Evolutionary conservation across 2,113 vertebrate genomes (phyloP).

Genomic region (Sphaerodactylus townsendi): DNA sequence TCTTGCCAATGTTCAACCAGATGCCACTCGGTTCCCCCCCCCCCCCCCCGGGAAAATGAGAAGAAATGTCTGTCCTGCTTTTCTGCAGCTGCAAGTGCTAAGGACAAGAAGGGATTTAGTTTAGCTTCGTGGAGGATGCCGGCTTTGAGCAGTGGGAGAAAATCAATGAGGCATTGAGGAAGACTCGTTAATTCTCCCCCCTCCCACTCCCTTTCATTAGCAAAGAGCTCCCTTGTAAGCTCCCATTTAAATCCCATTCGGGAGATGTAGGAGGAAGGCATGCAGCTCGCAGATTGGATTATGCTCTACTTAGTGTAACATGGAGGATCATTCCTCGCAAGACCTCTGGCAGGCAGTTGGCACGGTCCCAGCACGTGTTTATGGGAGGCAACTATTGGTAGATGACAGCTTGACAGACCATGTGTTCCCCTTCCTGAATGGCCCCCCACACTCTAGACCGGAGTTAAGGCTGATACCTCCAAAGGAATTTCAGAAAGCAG

Average conservation of each 20-base stretch:
- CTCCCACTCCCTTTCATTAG: neutral
- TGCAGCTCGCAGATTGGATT: conserved; percentile 3
- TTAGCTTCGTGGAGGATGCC: neutral
- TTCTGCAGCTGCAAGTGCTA: neutral
- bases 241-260: conserved; percentile 24
- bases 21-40: neutral
- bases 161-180: neutral
- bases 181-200: neutral
- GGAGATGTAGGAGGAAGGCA: neutral
- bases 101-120: neutral
- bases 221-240: conserved; percentile 7
- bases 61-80: neutral
- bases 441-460: neutral
- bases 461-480: neutral
- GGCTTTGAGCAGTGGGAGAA: neutral
- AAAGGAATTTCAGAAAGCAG: too few relatives aligned
- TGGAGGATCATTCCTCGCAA: neutral
- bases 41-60: neutral
- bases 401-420: neutral
- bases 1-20: neutral
- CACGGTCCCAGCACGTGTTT: neutral
- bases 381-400: neutral
- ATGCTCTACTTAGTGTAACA: neutral
- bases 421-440: neutral
- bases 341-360: neutral